Evolutionary conservation across 2,888 invertebrate species (phyloP).

Genomic region (Andrena praecox): DNA sequence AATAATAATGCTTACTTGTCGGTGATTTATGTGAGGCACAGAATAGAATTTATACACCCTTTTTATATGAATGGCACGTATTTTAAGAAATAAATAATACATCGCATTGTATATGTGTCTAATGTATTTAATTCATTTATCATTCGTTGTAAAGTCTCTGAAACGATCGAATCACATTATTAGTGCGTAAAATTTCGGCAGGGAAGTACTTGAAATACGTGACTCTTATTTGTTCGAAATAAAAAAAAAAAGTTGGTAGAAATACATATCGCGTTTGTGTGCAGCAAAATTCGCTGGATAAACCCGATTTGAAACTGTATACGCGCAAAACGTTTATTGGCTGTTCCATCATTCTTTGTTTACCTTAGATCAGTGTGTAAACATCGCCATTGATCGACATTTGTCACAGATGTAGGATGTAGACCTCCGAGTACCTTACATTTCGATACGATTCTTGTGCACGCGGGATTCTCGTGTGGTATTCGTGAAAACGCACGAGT

Average conservation of each 20-base stretch:
- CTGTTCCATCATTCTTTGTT: neutral
- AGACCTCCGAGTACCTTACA: neutral
- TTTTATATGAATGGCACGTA: neutral
- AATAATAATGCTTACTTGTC: neutral
- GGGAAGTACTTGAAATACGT: no score
- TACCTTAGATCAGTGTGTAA: neutral
- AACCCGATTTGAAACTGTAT: neutral
- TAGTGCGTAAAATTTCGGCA: no score
- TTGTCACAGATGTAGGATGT: constrained; percentile 4
- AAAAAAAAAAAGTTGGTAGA: neutral
- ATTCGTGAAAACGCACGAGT: constrained; percentile 6
- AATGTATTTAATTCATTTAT: no score
- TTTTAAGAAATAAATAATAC: no score
- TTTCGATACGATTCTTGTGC: neutral
- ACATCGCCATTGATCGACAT: constrained; percentile 8
- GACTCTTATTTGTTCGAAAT: neutral
- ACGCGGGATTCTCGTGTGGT: neutral
- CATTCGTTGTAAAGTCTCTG: no score
- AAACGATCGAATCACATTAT: no score
- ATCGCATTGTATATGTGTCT: no score
- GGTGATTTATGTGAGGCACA: no score
- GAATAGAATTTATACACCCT: neutral
- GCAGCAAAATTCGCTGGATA: neutral
- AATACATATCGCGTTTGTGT: neutral
- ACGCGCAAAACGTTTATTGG: constrained; percentile 1